phyloP scores from a whole-genome alignment of 2,113 vertebrate species.

The Oceanodroma tethys region DNA sequence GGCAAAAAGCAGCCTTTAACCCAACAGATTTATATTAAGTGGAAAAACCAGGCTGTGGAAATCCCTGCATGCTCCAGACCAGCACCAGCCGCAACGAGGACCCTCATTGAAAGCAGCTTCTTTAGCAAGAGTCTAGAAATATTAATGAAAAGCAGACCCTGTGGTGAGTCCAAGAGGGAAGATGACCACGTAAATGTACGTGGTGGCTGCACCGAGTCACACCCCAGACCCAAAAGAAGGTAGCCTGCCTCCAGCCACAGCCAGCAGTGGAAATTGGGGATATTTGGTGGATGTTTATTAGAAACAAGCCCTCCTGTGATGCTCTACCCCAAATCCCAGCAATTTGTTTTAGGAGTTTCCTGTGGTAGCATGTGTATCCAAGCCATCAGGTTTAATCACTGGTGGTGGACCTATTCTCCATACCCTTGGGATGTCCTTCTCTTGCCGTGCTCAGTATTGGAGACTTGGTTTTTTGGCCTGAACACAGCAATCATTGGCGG shows the following conservation, averaged over 20 bases:
- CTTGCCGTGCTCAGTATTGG: neutral
- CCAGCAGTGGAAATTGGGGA: neutral
- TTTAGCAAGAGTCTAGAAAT: neutral
- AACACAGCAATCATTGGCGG: neutral
- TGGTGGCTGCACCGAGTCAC: neutral
- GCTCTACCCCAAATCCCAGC: neutral
- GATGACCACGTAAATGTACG: rapidly evolving
- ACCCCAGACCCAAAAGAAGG: neutral
- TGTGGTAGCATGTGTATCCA: rapidly evolving
- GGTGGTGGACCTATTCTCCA: neutral
- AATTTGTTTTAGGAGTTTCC: neutral
- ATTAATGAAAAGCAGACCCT: neutral
- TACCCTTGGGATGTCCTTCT: neutral
- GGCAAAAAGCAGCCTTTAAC: neutral
- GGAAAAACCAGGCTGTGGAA: neutral
- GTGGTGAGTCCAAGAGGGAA: neutral
- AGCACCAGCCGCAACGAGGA: neutral
- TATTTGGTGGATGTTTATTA: neutral
- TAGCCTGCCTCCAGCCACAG: neutral
- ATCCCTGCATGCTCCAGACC: rapidly evolving
- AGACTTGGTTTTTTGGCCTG: neutral
- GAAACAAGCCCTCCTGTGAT: neutral
- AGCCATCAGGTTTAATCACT: neutral
- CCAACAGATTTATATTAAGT: neutral
- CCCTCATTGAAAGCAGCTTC: neutral